Evolutionary conservation across 2,113 vertebrate genomes (phyloP), one percentile per base, ranked within the genome.

Genomic region (Xyliphius kryptos): DNA sequence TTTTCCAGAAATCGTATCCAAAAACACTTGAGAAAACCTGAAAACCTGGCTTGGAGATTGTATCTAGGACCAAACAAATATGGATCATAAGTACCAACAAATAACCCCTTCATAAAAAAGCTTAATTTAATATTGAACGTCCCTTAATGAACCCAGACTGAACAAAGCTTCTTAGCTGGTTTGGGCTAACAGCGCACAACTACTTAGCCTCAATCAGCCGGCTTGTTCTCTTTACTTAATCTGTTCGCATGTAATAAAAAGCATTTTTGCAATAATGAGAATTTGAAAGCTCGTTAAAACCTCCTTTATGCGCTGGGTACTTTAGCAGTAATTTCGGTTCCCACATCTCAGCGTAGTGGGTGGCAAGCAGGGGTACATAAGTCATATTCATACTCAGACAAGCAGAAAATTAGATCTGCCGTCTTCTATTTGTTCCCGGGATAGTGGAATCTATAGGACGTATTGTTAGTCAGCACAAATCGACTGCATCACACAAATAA

Each of bases 371-470:
- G n/a, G 26, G 55, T 37, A 53, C 67, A 78, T 81, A 85, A 84
- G 80, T 83, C 80, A 83, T 77, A 75, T 80, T 80, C 56, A 66
- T 74, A 83, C 80, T 80, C 84, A 85, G 85, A 88, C 85, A 85
- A 77, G 85, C 83, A 88, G 85, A 87, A 86, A 86, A 88, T 87
- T 82, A 82, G 79, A 80, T 71, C 61, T 78, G 66, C 77, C 66
- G 71, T 72, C 72, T 70, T 80, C 71, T 71, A 76, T 82, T 76
- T 78, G 69, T 80, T 81, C 79, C n/a, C n/a, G 67, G 80, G 80
- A 83, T 77, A 65, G 72, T 74, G 66, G 61, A 71, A 78, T 66
- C 61, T 78, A 76, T 76, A 79, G 77, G 77, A 72, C 6, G 56
- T 80, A 78, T 76, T 81, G 80, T 82, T 85, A 82, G 82, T 83